These are phyloP conservation scores for Drosophila teissieri DNA, from an alignment of 1,140 invertebrate species.

Conservation along the genomic window DNA sequence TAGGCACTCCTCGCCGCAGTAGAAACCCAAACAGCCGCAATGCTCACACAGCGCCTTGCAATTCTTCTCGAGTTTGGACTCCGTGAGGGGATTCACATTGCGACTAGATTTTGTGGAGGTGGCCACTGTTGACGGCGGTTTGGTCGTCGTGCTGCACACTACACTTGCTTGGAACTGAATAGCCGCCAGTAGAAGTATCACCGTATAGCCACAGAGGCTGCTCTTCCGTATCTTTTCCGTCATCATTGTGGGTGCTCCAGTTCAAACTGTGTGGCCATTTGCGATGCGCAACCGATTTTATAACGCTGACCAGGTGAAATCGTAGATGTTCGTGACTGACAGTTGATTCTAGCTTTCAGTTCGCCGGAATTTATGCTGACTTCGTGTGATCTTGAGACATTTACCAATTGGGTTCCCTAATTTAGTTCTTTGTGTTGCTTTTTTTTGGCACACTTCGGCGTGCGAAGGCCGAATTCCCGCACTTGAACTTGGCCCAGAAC, in stretches of 20 bases:
- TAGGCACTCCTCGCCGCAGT: constrained; percentile 83
- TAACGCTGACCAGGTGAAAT: constrained; percentile 76
- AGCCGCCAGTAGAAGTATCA: constrained; percentile 31
- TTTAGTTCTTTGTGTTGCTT: constrained; percentile 39
- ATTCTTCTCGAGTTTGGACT: constrained; percentile 62
- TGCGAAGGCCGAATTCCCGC: constrained; percentile 60
- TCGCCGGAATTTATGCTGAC: constrained; percentile 73
- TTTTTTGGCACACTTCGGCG: constrained; percentile 61
- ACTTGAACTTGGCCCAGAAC: constrained; percentile 66
- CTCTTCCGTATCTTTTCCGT: constrained; percentile 27
- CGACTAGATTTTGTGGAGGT: constrained; percentile 14
- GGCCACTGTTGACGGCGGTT: constrained; percentile 1
- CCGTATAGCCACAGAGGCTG: constrained; percentile 16
- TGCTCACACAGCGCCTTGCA: constrained; percentile 79
- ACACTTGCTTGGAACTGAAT: constrained; percentile 18
- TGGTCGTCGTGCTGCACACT: constrained; percentile 12
- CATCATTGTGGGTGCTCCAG: constrained; percentile 44
- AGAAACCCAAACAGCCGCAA: constrained; percentile 81
- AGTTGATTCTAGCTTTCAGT: constrained; percentile 60
- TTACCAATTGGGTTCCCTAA: constrained; percentile 53
- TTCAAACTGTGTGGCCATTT: constrained; percentile 35
- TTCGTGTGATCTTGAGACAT: constrained; percentile 73
- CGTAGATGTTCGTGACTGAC: constrained; percentile 74
- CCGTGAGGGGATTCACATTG: constrained; percentile 51
- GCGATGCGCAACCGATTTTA: constrained; percentile 50